Conservation (phyloP, 2,797 vertebrate genomes). For the Typhlichthys eigenmanni region DNA sequence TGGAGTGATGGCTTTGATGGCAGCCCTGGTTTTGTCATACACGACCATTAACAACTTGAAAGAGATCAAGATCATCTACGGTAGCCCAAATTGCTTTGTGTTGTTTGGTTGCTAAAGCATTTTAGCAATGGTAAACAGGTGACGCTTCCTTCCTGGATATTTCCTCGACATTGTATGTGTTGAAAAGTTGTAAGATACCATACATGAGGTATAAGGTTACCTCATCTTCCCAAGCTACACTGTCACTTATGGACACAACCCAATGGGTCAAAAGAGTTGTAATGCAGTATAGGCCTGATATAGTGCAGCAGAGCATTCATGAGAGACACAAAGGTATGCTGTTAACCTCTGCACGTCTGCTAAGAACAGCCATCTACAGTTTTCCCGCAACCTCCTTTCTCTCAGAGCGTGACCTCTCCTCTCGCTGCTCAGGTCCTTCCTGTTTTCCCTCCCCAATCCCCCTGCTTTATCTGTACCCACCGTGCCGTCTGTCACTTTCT, state of each 20-base stretch:
- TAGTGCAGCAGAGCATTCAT: conserved; percentile 38
- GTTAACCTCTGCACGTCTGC: conserved; percentile 59
- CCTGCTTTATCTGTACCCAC: conserved; percentile 6
- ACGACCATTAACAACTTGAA: too few relatives aligned
- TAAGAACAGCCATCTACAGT: conserved; percentile 54
- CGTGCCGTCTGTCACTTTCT: conserved; percentile 34
- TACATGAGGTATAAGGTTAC: too few relatives aligned
- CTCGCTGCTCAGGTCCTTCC: conserved; percentile 2
- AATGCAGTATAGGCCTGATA: conserved; percentile 33
- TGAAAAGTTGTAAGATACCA: too few relatives aligned
- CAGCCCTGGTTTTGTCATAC: too few relatives aligned
- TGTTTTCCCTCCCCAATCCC: neutral
- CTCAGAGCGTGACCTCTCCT: neutral
- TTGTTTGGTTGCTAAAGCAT: too few relatives aligned
- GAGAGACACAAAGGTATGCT: conserved; percentile 59
- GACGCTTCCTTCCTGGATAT: too few relatives aligned
- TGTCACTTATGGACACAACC: conserved; percentile 24
- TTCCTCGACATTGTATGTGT: too few relatives aligned
- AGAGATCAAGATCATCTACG: too few relatives aligned
- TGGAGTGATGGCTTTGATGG: too few relatives aligned
- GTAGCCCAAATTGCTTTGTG: too few relatives aligned
- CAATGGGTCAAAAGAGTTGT: conserved; percentile 42
- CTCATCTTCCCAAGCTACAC: conserved; percentile 6
- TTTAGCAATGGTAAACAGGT: too few relatives aligned
- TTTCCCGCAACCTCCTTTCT: conserved; percentile 18